A percentile compares a stretch with the other conserved stretches of the same genome.
Evolutionary conservation across 2,797 vertebrate genomes (phyloP).

Genomic region (Typhlichthys subterraneus): DNA sequence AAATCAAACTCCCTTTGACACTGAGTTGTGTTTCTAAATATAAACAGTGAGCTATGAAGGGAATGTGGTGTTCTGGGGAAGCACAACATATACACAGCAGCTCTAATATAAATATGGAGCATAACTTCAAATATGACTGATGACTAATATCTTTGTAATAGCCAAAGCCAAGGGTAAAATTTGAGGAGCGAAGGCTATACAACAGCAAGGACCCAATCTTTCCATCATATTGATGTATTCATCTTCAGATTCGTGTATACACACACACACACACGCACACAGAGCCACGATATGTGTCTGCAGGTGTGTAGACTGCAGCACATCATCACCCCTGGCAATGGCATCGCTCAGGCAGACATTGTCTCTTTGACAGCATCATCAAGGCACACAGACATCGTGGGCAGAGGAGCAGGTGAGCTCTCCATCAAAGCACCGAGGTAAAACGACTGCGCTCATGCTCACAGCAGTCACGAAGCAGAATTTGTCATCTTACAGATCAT

Average conservation of each 20-base stretch:
- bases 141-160: conserved; percentile 15
- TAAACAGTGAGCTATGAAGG: too few relatives aligned
- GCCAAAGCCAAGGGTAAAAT: conserved; percentile 10
- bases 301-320: conserved; percentile 47
- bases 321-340: conserved; percentile 49
- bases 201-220: conserved; percentile 30
- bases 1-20: too few relatives aligned
- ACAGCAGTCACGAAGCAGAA: conserved; percentile 6
- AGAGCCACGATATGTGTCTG: conserved; percentile 14
- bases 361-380: conserved; percentile 57
- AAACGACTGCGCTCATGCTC: not conserved
- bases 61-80: too few relatives aligned
- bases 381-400: conserved; percentile 23
- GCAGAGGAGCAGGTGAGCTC: conserved; percentile 25
- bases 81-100: too few relatives aligned
- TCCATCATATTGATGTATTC: conserved; percentile 12
- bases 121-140: not conserved
- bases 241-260: conserved; percentile 5
- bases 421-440: conserved; percentile 24
- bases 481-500: conserved; percentile 13
- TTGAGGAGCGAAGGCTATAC: conserved; percentile 15
- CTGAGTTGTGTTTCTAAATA: too few relatives aligned
- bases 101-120: too few relatives aligned
- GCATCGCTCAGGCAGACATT: conserved; percentile 45
- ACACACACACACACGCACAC: conserved; percentile 5